Evolutionary conservation across 2,888 invertebrate species (phyloP).

Genomic region (Thymelicus sylvestris): DNA sequence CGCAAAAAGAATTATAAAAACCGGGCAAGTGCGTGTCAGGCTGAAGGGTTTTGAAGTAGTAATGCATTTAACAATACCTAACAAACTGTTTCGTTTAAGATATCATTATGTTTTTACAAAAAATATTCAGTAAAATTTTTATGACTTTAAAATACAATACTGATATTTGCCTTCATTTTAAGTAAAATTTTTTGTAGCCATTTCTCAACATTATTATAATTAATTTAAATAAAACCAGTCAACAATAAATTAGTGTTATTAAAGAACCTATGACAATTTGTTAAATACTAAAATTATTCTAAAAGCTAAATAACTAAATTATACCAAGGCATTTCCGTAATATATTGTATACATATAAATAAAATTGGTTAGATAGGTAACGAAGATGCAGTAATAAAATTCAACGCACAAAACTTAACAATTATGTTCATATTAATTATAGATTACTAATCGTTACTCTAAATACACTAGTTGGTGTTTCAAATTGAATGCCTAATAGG

Average conservation of each 20-base stretch:
- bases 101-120: no score
- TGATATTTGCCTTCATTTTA: no score
- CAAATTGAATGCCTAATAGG: conserved; percentile 64
- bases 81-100: no score
- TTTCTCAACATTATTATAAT: no score
- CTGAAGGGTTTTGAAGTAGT: no score
- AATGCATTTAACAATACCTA: no score
- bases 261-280: background rate
- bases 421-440: conserved; percentile 4
- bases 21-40: no score
- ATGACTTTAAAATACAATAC: no score
- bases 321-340: background rate
- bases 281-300: background rate
- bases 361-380: background rate
- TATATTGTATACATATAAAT: no score
- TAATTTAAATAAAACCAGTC: background rate
- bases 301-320: background rate
- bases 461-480: conserved; percentile 76
- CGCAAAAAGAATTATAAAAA: no score
- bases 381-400: background rate
- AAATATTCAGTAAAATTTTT: no score
- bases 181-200: background rate
- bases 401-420: conserved; percentile 3
- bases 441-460: conserved; percentile 55
- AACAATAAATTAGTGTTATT: background rate